These are phyloP conservation scores for Sycophaga agraensis DNA, from an alignment of 1,140 invertebrate genomes.

Conservation along the genomic window DNA sequence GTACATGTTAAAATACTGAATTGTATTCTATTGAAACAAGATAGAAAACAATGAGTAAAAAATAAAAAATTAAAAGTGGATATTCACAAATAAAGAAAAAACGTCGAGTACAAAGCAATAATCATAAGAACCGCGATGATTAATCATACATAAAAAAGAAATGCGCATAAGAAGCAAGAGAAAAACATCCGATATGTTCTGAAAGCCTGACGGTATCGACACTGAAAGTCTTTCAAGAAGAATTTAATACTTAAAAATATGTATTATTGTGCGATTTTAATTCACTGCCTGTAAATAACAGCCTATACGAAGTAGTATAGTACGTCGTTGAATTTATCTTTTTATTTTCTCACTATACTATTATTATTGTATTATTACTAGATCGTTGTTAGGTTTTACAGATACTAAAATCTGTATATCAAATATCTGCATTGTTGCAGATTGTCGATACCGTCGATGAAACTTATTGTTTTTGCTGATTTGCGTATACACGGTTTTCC, in stretches of 20 bases:
- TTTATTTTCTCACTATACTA: not conserved
- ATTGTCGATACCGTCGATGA: not conserved
- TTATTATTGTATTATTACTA: constrained; percentile 7
- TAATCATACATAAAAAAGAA: not conserved
- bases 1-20: constrained; percentile 5
- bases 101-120: constrained; percentile 30
- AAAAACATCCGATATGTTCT: not conserved
- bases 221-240: not conserved
- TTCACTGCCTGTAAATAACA: constrained; percentile 2
- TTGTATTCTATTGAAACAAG: constrained; percentile 23
- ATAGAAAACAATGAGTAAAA: constrained; percentile 1
- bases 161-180: not conserved
- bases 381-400: not conserved
- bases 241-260: not conserved
- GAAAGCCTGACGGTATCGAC: not conserved
- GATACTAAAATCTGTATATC: not conserved
- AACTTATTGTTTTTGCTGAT: not conserved
- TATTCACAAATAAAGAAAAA: constrained; percentile 5
- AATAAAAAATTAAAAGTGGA: constrained; percentile 1
- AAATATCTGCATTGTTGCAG: not conserved
- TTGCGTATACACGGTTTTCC: not conserved
- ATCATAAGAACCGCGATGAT: constrained; percentile 6
- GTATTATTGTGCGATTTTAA: not conserved
- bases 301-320: not conserved
- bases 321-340: not conserved